Evolutionary conservation across 1,140 invertebrate species (phyloP), one percentile per base, ranked within the genome.

Genomic region (Schlechtendalia chinensis): DNA sequence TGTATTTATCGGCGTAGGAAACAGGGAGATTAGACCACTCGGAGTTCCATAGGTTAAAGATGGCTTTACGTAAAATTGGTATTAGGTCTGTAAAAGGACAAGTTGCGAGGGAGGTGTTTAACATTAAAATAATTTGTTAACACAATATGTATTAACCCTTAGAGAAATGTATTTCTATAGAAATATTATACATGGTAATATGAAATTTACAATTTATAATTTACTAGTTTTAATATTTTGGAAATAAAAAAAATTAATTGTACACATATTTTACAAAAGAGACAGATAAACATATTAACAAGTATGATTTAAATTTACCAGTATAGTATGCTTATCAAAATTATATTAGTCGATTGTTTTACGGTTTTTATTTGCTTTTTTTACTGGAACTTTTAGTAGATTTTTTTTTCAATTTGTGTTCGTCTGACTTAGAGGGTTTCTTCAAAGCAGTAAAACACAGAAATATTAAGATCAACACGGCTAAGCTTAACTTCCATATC

Each of bases 401-500:
- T 5, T 79, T 79, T 24, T 79, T 79, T 61, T 79, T 79, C 19
- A 39, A 29, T 24, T 77, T 77, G 3, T 56, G 27, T 59, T 77
- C 72, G 22, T 6, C 58, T 16, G 54, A 32, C 17, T 63, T 79
- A 11, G 75, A 27, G 6, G 22, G 27, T 61, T 27, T 61, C 19
- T 29, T 79, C 17, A 79, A 63, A n/a, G 39, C 58, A 47, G 39
- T 39, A 61, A 79, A 39, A 45, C 75, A 27, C 4, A 81, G 17
- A 1, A 72, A 24, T 17, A 81, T 74, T 50, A 81, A 19, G 47
- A 54, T 61, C 0, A 81, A 39, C n/a, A 71, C 11, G 0, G 54
- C 39, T 39, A 82, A 82, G 16, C 88, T 89, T 77, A 91, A 86
- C 84, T 91, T 90, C 88, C 89, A 91, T 81, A 92, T 85, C 89